Evolutionary conservation across 2,113 vertebrate genomes (phyloP).

Genomic region (Thunnus maccoyii): DNA sequence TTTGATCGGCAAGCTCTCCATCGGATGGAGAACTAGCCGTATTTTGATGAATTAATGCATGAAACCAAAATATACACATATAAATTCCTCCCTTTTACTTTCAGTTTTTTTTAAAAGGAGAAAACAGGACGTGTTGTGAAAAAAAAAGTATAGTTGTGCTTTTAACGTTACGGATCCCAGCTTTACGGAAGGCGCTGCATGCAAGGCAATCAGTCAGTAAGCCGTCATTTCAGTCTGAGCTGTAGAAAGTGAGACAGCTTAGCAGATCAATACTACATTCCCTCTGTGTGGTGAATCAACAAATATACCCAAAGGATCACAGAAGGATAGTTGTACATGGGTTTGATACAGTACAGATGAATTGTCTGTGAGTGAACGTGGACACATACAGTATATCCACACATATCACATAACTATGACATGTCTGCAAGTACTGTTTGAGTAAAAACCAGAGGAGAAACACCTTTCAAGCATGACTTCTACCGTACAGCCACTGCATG

Average conservation of each 20-base stretch:
- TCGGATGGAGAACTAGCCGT: too few species aligned
- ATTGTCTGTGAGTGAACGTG: conserved; percentile 43
- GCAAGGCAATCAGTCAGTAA: conserved; percentile 47
- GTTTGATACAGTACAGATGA: conserved; percentile 49
- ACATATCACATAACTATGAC: conserved; percentile 15
- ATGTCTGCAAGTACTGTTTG: conserved; percentile 2
- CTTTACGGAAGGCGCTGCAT: conserved; percentile 19
- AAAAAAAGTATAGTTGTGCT: too few species aligned
- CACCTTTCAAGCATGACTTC: conserved; percentile 19
- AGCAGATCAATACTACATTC: conserved; percentile 76
- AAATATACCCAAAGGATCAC: conserved; percentile 65
- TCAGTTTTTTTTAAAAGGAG: too few species aligned
- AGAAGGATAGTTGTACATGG: conserved; percentile 46
- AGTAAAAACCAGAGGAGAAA: conserved; percentile 1
- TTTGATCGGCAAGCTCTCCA: too few species aligned
- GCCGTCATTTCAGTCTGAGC: conserved; percentile 59
- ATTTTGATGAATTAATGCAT: too few species aligned
- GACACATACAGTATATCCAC: conserved; percentile 26
- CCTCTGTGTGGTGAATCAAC: conserved; percentile 66
- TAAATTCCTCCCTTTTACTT: too few species aligned
- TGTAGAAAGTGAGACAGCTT: conserved; percentile 68
- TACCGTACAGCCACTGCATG: background rate
- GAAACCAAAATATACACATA: too few species aligned
- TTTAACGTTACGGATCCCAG: conserved; percentile 14
- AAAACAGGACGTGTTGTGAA: too few species aligned